Base-by-base conservation (phyloP, 1,140 invertebrate species). In the Rhopalosiphum padi region DNA sequence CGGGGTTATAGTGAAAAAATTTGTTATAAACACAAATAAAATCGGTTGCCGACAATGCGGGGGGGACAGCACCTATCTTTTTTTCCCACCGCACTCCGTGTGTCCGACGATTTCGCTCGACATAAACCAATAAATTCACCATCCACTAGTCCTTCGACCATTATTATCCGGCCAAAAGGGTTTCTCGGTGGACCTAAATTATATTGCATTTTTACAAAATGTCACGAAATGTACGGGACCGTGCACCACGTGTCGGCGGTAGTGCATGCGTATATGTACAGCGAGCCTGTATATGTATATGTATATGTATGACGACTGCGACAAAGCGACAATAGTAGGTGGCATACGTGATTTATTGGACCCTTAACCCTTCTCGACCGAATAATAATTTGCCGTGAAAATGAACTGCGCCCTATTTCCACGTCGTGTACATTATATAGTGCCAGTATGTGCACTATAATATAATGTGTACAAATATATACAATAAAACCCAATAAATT, bases 121-220 rank as follows among this genome's bases (percentile, higher is more conserved):
- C 77, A 83, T 15, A 92, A 92, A 92, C 68, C 91, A 82, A 92
- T 92, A 92, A 92, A 92, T 92, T 82, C 91, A 92, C 91, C n/a
- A 83, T 46, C 43, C 46, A 21, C 25, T 7, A 18, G 77, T 83
- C 60, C 90, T 91, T 46, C n/a, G 60, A 5, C 90, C 55, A 77
- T 77, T 91, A 48, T 91, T 37, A 51, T 37, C 68, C 77, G 91
- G 68, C 41, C 91, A n/a, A 92, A 92, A 92, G 91, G 91, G 91
- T 92, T 91, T 51, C n/a, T 37, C n/a, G 90, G 41, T 9, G 43
- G 60, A 48, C n/a, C 30, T 22, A 18, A 46, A 77, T 91, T 92
- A 48, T 48, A n/a, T 35, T 35, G 91, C 91, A 92, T 77, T 92
- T 92, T 53, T 85, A 83, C 25, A 85, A 92, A 92, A 92, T 35